Percentiles rank a stretch among this genome's conserved stretches.
phyloP scores from a whole-genome alignment of 2,797 vertebrate genomes.

The Chiropotes sagulatus region DNA sequence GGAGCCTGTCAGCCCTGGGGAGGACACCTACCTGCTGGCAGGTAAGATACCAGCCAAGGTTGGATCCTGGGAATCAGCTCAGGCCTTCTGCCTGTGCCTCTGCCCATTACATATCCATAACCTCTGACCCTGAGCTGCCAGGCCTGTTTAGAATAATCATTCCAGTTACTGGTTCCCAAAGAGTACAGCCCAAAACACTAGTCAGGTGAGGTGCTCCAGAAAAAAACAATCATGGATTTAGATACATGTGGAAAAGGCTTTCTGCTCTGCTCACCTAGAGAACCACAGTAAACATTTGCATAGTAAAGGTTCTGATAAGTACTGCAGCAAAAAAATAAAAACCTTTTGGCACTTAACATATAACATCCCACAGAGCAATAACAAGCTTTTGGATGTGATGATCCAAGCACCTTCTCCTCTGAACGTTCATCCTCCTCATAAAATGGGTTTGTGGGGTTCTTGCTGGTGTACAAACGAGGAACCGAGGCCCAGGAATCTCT shows the following conservation, averaged over 20 bases:
- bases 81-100: background rate
- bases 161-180: background rate
- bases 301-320: background rate
- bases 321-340: background rate
- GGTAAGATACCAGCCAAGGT: constrained; percentile 69
- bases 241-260: background rate
- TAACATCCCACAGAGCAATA: background rate
- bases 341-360: accelerated
- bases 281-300: too few relatives aligned
- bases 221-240: background rate
- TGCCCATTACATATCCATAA: background rate
- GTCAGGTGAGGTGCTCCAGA: background rate
- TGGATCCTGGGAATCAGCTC: background rate
- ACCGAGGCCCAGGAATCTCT: background rate
- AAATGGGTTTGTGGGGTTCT: background rate
- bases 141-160: background rate
- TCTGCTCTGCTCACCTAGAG: background rate
- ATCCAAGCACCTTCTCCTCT: background rate
- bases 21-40: constrained; percentile 75
- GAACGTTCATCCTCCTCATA: background rate
- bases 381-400: background rate
- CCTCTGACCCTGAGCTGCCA: background rate
- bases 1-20: constrained; percentile 66
- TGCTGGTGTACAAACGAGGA: background rate
- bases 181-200: background rate